Base-by-base conservation (phyloP, 92 coral and sea anemone species). In the Zoanthus sansibaricus region DNA sequence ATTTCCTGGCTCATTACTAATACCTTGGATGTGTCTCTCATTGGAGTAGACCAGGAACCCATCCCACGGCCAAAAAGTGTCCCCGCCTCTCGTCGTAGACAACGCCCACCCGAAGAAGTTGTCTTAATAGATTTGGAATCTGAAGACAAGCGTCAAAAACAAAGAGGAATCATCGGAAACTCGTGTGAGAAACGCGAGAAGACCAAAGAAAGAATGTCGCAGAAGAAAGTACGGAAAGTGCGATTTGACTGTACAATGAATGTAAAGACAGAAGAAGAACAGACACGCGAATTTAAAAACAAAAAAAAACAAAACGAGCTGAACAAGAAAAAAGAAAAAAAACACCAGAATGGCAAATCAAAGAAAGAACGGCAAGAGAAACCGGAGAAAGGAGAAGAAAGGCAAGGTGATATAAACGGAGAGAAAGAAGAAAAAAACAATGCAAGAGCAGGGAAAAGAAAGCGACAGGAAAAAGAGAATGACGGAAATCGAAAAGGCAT, bases 161-260 rank as follows among this genome's bases (percentile, higher is more conserved):
- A 58, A 58, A 11, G n/a, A 58, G 66, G 66, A 14, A 58, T 58
- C 4, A 58, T 58, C 66, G 66, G 17, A 58, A 5, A 11, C 66
- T 5, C 66, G 5, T 11, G 66, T 58, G 66, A 58, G 66, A 58
- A 58, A 58, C 66, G 66, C 66, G 16, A 58, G 5, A 58, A 58
- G 66, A 58, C 66, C 66, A 58, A 58, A 58, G 66, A 58, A 58
- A 58, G 66, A 58, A 58, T 58, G 66, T 58, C 66, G 66, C 66
- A 58, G 66, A 58, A 5, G 66, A 58, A 58, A 58, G 66, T 58
- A 58, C 66, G 66, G 66, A 58, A 58, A 58, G 66, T 58, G 66
- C 17, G 66, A 58, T 58, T 58, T 58, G 66, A 58, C 66, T 58
- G 66, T 58, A 5, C 66, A 58, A 58, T 1, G 66, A 58, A 58